A percentile compares a stretch with the other conserved stretches of the same genome.
Evolutionary conservation across 2,888 invertebrate genomes (phyloP).

Genomic region (Leptopterna dolabrata): DNA sequence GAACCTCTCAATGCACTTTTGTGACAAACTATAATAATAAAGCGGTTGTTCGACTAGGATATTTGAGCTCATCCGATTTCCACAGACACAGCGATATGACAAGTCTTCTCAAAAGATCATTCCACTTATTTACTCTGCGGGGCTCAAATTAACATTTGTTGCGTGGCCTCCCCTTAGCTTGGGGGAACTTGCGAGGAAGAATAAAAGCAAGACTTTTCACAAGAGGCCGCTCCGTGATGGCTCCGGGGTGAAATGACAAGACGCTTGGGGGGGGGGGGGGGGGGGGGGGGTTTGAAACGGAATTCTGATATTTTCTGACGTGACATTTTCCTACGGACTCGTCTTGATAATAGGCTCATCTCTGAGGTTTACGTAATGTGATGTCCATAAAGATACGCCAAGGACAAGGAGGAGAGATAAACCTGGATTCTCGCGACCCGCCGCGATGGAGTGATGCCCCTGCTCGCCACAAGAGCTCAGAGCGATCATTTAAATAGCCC

Average conservation of each 20-base stretch:
- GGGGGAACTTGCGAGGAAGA: not conserved
- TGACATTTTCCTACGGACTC: conserved; percentile 39
- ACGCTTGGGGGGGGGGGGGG: too few relatives aligned
- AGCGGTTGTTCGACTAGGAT: too few relatives aligned
- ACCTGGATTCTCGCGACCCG: not conserved
- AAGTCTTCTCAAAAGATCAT: not conserved
- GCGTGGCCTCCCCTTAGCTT: not conserved
- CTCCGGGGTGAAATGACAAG: conserved; percentile 41
- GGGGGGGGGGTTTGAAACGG: not conserved
- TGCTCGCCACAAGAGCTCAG: conserved; percentile 28
- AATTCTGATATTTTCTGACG: conserved; percentile 53
- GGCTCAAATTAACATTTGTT: not conserved
- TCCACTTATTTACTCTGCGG: not conserved
- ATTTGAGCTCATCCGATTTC: too few relatives aligned
- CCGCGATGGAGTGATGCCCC: conserved; percentile 17
- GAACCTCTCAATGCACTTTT: too few relatives aligned
- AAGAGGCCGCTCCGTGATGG: conserved; percentile 42
- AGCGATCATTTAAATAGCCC: conserved; percentile 55
- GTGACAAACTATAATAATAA: too few relatives aligned
- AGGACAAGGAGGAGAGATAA: not conserved
- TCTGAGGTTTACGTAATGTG: conserved; percentile 36
- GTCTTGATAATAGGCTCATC: conserved; percentile 37
- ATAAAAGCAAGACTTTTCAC: not conserved
- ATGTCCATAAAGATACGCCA: conserved; percentile 50
- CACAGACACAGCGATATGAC: not conserved